A percentile compares a stretch with the other conserved stretches of the same genome.
These are phyloP conservation scores for Micoletzkya japonica DNA, from an alignment of 2,888 invertebrate genomes.

Conservation along the genomic window DNA sequence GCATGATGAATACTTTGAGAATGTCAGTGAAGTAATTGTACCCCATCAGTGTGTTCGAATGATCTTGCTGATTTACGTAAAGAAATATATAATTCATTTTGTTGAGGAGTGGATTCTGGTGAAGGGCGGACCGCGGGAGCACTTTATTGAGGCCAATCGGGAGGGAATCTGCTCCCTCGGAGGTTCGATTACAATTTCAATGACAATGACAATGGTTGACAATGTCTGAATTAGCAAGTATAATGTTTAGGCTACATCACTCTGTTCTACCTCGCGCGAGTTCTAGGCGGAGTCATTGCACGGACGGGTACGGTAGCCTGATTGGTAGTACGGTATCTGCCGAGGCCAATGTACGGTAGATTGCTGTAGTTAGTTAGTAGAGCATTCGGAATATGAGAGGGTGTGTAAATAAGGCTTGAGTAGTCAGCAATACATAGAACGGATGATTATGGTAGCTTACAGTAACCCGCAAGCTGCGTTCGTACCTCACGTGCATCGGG, in stretches of 20 bases:
- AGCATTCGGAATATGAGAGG: too few relatives aligned
- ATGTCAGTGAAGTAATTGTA: neutral
- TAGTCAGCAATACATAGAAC: too few relatives aligned
- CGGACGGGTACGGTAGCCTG: constrained; percentile 32
- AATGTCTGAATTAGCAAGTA: too few relatives aligned
- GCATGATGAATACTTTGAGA: too few relatives aligned
- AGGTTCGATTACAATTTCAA: neutral
- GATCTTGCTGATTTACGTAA: constrained; percentile 19
- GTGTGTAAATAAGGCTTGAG: too few relatives aligned
- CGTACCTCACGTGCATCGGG: too few relatives aligned
- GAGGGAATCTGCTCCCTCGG: constrained; percentile 83
- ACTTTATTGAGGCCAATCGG: constrained; percentile 79
- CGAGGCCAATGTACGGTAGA: too few relatives aligned
- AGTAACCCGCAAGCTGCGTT: too few relatives aligned
- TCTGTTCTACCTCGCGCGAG: constrained; percentile 76
- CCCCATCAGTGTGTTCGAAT: neutral
- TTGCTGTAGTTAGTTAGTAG: too few relatives aligned
- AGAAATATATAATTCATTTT: neutral
- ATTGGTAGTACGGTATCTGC: neutral
- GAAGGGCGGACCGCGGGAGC: constrained; percentile 37
- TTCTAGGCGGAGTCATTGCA: constrained; percentile 41
- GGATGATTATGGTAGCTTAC: too few relatives aligned
- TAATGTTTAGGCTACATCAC: constrained; percentile 74
- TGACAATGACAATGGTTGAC: constrained; percentile 43
- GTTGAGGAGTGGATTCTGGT: constrained; percentile 45